These are phyloP conservation scores for Notiomystis cincta DNA, from an alignment of 2,113 vertebrate species.

Conservation along the genomic window DNA sequence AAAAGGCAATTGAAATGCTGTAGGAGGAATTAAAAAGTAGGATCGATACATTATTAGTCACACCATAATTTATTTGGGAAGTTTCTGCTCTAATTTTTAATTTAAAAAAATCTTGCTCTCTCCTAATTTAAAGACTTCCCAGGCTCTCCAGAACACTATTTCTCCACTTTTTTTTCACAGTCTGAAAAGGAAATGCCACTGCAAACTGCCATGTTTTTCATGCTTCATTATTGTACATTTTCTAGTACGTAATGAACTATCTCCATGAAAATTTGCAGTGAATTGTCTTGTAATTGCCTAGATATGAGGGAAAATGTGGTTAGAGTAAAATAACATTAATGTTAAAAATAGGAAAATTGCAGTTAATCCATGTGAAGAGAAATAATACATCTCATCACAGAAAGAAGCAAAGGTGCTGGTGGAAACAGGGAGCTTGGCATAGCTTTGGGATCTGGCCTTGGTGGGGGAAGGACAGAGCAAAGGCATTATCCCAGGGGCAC, in stretches of 20 bases:
- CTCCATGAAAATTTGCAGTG: slow-evolving; percentile 53
- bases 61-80: neutral
- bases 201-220: slow-evolving; percentile 50
- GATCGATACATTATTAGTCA: neutral
- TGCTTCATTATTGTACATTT: slow-evolving; percentile 55
- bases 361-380: slow-evolving; percentile 11
- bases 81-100: neutral
- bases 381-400: neutral
- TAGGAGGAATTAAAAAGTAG: neutral
- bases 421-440: neutral
- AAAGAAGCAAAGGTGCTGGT: neutral
- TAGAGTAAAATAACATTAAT: slow-evolving; percentile 44
- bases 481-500: neutral
- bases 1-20: neutral
- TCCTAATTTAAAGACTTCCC: neutral
- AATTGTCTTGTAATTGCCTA: slow-evolving; percentile 60
- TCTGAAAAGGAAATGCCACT: neutral
- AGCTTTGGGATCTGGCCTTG: neutral
- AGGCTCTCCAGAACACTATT: neutral
- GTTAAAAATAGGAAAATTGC: slow-evolving; percentile 51
- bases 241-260: slow-evolving; percentile 33
- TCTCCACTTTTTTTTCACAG: neutral
- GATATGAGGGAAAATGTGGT: slow-evolving; percentile 29
- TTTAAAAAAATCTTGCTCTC: neutral
- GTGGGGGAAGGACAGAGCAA: neutral